Evolutionary conservation across 2,888 invertebrate genomes (phyloP).

Genomic region (Sthenelais limicola): DNA sequence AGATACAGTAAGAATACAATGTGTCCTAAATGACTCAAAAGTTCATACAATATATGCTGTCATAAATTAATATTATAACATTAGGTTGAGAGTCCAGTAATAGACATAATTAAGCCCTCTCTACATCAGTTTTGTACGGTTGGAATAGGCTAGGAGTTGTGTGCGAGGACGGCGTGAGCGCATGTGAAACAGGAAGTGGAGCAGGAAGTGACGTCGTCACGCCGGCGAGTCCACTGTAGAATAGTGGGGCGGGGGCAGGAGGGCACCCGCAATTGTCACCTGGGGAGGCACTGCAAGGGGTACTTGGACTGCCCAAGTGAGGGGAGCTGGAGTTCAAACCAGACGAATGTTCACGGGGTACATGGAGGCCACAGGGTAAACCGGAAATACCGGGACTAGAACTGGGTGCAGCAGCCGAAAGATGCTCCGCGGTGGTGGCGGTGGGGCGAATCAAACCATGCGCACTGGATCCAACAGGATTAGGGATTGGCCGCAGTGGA

Average conservation of each 20-base stretch:
- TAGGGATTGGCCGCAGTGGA: conserved; percentile 29
- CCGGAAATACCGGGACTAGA: not conserved
- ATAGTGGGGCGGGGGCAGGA: conserved; percentile 16
- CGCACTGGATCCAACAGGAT: not conserved
- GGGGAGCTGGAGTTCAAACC: not conserved
- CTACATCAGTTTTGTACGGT: conserved; percentile 47
- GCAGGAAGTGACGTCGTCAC: conserved; percentile 35
- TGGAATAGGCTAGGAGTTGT: conserved; percentile 45
- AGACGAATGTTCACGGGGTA: not conserved
- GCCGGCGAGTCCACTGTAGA: conserved; percentile 36
- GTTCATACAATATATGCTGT: too few species aligned
- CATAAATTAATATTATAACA: too few species aligned
- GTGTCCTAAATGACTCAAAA: too few species aligned
- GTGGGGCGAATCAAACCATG: conserved; percentile 1
- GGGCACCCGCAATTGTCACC: conserved; percentile 26
- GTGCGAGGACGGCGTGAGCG: conserved; percentile 36
- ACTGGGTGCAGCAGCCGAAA: not conserved
- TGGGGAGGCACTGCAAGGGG: not conserved
- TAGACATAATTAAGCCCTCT: conserved; percentile 40
- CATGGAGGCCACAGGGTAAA: not conserved
- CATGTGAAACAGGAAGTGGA: conserved; percentile 18
- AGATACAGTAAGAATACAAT: too few species aligned
- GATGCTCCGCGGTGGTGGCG: not conserved
- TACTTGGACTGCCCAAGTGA: not conserved
- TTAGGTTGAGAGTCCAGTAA: too few species aligned